These are phyloP conservation scores for Nowickia ferox DNA, from an alignment of 2,888 invertebrate species.

Conservation along the genomic window DNA sequence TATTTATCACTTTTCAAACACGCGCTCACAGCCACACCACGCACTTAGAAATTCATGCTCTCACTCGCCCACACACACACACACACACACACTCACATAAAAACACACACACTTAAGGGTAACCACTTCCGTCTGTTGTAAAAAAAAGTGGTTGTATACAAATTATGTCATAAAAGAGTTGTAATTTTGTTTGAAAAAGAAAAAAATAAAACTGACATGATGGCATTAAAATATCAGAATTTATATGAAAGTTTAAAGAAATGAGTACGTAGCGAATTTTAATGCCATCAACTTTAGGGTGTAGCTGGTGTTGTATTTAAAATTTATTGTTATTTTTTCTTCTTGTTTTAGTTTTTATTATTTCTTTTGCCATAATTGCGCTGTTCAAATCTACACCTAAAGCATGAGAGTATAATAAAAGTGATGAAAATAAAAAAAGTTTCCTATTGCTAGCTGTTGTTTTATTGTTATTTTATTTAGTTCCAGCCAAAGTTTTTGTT, in stretches of 20 bases:
- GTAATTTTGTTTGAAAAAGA: constrained; percentile 16
- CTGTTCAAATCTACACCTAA: constrained; percentile 57
- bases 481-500: constrained; percentile 35
- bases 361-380: constrained; percentile 63
- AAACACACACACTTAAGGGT: background rate
- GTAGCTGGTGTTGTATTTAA: constrained; percentile 60
- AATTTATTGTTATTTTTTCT: constrained; percentile 60
- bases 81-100: constrained; percentile 20
- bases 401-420: constrained; percentile 15
- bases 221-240: constrained; percentile 62
- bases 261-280: background rate
- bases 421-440: constrained; percentile 46
- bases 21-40: constrained; percentile 15
- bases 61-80: background rate
- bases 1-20: constrained; percentile 58
- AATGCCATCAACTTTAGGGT: background rate
- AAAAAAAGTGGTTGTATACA: constrained; percentile 47
- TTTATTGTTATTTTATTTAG: constrained; percentile 54
- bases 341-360: background rate
- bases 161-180: constrained; percentile 63
- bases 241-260: constrained; percentile 28
- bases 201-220: constrained; percentile 61
- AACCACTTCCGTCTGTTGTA: constrained; percentile 69
- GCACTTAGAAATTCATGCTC: constrained; percentile 30
- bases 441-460: constrained; percentile 58